phyloP scores from a whole-genome alignment of 2,888 invertebrate genomes.

The Gastrophysa polygoni region DNA sequence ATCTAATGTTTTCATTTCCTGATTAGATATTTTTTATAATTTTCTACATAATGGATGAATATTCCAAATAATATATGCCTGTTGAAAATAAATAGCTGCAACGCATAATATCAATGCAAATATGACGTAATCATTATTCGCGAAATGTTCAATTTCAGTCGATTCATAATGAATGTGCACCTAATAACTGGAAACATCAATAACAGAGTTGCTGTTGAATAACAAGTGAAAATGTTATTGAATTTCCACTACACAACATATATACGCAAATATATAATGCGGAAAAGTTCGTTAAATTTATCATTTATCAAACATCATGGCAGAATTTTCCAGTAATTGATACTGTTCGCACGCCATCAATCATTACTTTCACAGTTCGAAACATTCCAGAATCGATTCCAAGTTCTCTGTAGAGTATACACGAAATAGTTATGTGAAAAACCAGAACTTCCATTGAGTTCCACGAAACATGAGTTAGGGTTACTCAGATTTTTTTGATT shows the following conservation, averaged over 20 bases:
- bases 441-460: no score
- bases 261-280: conserved; percentile 16
- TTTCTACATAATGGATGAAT: no score
- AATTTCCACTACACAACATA: not conserved
- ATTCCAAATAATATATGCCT: no score
- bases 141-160: not conserved
- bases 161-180: not conserved
- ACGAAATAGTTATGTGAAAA: no score
- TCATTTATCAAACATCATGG: conserved; percentile 20
- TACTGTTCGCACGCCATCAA: conserved; percentile 26
- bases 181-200: not conserved
- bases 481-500: no score
- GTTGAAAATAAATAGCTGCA: not conserved
- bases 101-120: not conserved
- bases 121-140: not conserved
- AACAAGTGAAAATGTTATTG: not conserved
- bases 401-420: not conserved
- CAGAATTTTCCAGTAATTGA: conserved; percentile 28
- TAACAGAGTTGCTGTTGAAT: not conserved
- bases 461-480: no score
- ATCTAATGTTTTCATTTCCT: no score
- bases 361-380: conserved; percentile 3
- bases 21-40: no score
- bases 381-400: not conserved
- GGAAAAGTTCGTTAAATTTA: conserved; percentile 18